Conservation (phyloP, 2,888 invertebrate genomes). For the Melangyna quadrimaculata region DNA sequence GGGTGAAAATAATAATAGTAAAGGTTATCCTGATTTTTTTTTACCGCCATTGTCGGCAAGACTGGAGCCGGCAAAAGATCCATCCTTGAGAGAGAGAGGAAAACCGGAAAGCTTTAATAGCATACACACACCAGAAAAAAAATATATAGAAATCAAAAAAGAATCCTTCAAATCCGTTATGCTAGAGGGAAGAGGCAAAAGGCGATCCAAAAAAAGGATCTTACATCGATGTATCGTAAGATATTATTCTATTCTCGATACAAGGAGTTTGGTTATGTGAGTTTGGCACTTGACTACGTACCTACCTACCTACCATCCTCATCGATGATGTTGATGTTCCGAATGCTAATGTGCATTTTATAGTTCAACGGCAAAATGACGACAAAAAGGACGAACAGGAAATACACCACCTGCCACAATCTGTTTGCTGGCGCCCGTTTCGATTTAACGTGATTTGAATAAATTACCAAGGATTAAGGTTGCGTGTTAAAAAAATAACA, state of each 20-base stretch:
- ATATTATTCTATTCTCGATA: conserved; percentile 24
- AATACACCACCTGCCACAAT: conserved; percentile 49
- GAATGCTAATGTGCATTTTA: conserved; percentile 63
- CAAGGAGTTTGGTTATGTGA: conserved; percentile 14
- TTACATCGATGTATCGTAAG: conserved; percentile 50
- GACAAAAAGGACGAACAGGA: conserved; percentile 13
- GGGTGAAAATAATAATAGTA: conserved; percentile 59
- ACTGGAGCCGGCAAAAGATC: conserved; percentile 32
- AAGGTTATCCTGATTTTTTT: conserved; percentile 55
- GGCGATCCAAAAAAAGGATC: conserved; percentile 21
- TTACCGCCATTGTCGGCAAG: conserved; percentile 28
- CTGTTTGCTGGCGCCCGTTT: conserved; percentile 41
- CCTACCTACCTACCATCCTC: background rate
- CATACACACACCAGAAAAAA: background rate
- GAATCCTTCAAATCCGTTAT: conserved; percentile 42
- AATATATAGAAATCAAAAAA: conserved; percentile 13
- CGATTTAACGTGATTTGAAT: conserved; percentile 67
- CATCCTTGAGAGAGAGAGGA: background rate
- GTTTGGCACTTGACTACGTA: conserved; percentile 14
- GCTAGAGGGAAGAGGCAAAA: conserved; percentile 1
- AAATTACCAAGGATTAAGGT: conserved; percentile 57
- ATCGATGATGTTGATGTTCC: conserved; percentile 38
- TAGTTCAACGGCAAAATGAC: conserved; percentile 35
- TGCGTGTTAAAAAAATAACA: conserved; percentile 24
- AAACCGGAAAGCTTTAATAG: background rate